A percentile compares a stretch with the other conserved stretches of the same genome.
These are phyloP conservation scores for Ranitomeya imitator DNA, from an alignment of 2,113 vertebrate species.

Conservation along the genomic window DNA sequence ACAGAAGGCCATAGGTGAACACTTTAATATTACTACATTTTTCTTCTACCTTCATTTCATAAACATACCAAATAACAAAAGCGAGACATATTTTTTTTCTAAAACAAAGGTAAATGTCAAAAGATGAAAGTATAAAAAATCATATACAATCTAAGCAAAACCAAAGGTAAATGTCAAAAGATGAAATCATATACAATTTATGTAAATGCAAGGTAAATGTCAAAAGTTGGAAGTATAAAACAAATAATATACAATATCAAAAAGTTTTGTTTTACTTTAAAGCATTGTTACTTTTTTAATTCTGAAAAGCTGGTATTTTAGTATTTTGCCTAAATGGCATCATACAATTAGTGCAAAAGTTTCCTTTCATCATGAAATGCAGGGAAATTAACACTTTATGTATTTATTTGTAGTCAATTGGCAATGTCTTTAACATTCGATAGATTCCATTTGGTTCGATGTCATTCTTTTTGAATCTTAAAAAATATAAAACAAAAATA, in stretches of 20 bases:
- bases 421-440: conserved; percentile 41
- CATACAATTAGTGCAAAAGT: neutral
- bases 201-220: no score
- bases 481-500: conserved; percentile 7
- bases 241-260: no score
- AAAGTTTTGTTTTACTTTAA: no score
- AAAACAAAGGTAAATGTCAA: neutral
- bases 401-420: neutral
- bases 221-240: no score
- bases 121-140: conserved; percentile 2
- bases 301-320: neutral
- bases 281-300: neutral
- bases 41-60: neutral
- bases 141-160: neutral
- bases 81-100: neutral
- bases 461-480: conserved; percentile 39
- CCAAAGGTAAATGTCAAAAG: no score
- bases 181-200: no score
- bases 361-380: neutral
- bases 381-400: neutral
- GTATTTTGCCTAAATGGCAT: neutral
- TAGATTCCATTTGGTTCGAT: conserved; percentile 28
- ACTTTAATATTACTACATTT: no score
- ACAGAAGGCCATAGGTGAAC: no score
- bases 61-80: neutral